Conservation (phyloP, 2,113 vertebrate genomes). For the Aramus guarauna region DNA sequence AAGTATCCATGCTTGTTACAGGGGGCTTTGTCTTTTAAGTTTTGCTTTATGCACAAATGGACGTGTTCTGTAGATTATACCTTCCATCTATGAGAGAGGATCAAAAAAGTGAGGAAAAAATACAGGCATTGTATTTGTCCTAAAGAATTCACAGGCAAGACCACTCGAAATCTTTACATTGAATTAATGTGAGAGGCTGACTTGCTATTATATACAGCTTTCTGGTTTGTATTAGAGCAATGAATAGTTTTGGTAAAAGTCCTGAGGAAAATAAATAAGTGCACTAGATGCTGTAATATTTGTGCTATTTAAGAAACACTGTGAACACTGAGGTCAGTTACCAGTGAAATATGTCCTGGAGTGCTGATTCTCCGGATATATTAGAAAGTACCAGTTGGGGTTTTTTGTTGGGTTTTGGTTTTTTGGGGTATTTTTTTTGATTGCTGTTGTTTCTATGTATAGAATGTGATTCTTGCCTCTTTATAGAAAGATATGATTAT, state of each 20-base stretch:
- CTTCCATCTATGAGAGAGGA: background rate
- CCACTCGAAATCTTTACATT: background rate
- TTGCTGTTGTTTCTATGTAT: background rate
- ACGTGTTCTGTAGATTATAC: background rate
- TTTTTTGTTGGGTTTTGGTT: background rate
- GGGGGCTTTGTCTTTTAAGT: background rate
- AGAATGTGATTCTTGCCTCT: background rate
- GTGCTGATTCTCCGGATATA: background rate
- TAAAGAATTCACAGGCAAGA: background rate
- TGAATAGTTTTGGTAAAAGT: background rate
- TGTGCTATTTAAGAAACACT: background rate
- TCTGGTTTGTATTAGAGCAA: background rate
- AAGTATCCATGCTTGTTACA: background rate
- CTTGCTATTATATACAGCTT: background rate
- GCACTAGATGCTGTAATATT: background rate
- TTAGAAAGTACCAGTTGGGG: background rate
- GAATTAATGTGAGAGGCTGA: background rate
- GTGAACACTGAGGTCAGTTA: background rate
- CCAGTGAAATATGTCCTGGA: background rate
- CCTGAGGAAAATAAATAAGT: background rate
- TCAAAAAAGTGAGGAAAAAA: background rate
- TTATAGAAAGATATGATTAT: background rate
- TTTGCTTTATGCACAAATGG: background rate
- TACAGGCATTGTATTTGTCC: background rate
- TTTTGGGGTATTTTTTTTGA: background rate